These are phyloP conservation scores for Hippocampus barbouri DNA, from an alignment of 2,113 vertebrate species.

Conservation along the genomic window DNA sequence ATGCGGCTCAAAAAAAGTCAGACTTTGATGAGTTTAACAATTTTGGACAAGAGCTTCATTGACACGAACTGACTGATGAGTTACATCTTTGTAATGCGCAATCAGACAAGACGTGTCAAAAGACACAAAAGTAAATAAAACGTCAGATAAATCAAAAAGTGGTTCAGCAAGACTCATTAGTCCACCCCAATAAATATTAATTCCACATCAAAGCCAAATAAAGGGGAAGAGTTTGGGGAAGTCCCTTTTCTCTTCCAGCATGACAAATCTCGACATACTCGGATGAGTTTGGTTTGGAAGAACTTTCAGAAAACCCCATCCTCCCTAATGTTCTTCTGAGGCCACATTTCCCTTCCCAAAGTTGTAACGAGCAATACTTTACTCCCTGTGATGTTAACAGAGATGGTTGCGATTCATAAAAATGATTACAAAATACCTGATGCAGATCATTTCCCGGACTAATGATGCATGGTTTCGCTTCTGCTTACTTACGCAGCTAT, in stretches of 20 bases:
- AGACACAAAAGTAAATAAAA: not conserved
- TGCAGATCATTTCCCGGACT: not conserved
- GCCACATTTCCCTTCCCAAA: not conserved
- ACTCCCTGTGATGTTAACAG: not conserved
- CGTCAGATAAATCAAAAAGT: not conserved
- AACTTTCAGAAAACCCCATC: not conserved
- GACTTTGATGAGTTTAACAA: not conserved
- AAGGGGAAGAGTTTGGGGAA: not conserved
- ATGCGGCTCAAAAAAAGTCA: not conserved
- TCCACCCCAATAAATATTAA: not conserved
- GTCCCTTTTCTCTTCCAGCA: constrained; percentile 3
- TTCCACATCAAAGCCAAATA: not conserved
- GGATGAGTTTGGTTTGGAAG: not conserved
- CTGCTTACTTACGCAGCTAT: constrained; percentile 7
- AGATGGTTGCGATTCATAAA: not conserved
- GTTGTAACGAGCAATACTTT: not conserved
- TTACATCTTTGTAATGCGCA: constrained; percentile 1
- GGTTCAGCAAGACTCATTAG: not conserved
- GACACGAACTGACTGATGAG: not conserved
- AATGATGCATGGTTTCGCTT: constrained; percentile 14
- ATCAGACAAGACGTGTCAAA: not conserved
- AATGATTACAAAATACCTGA: not conserved
- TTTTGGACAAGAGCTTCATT: not conserved
- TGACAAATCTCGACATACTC: not conserved
- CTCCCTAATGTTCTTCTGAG: not conserved